Evolutionary conservation across 2,888 invertebrate genomes (phyloP).

Genomic region (Linnaemya vulpina): DNA sequence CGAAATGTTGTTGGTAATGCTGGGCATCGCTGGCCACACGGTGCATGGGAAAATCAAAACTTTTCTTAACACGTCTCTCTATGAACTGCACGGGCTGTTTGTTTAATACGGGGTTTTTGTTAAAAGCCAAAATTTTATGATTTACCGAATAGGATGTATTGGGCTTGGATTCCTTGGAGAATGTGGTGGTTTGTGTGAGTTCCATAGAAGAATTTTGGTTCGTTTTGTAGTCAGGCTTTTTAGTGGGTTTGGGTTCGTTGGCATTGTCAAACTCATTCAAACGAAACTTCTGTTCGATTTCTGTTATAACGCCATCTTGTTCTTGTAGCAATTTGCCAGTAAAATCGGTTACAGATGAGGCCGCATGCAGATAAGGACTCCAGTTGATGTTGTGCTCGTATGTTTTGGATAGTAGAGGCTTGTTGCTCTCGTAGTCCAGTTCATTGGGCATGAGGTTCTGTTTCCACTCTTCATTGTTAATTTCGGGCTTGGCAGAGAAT

Average conservation of each 20-base stretch:
- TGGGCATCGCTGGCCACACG: constrained; percentile 78
- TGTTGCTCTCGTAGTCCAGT: constrained; percentile 67
- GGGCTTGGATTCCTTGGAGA: neutral
- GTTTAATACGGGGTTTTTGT: constrained; percentile 43
- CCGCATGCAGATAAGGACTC: constrained; percentile 63
- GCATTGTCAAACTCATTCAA: constrained; percentile 76
- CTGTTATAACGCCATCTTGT: constrained; percentile 82
- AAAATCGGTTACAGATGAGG: constrained; percentile 75
- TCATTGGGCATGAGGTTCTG: constrained; percentile 79
- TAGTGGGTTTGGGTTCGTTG: constrained; percentile 49
- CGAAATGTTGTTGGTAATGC: constrained; percentile 78
- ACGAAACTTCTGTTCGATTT: constrained; percentile 82
- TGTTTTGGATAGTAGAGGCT: neutral
- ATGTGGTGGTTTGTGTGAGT: constrained; percentile 28
- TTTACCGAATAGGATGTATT: constrained; percentile 10
- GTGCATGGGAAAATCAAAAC: constrained; percentile 81
- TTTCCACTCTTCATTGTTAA: constrained; percentile 73
- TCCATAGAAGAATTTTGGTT: constrained; percentile 37
- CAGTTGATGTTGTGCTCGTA: constrained; percentile 68
- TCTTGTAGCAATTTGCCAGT: constrained; percentile 81
- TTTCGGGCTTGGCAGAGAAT: constrained; percentile 73
- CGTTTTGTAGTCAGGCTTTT: constrained; percentile 34
- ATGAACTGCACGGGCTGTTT: constrained; percentile 75
- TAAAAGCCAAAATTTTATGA: constrained; percentile 43
- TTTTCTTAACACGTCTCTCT: constrained; percentile 82